Conservation (phyloP, 2,113 vertebrate genomes). For the Elanoides forficatus region DNA sequence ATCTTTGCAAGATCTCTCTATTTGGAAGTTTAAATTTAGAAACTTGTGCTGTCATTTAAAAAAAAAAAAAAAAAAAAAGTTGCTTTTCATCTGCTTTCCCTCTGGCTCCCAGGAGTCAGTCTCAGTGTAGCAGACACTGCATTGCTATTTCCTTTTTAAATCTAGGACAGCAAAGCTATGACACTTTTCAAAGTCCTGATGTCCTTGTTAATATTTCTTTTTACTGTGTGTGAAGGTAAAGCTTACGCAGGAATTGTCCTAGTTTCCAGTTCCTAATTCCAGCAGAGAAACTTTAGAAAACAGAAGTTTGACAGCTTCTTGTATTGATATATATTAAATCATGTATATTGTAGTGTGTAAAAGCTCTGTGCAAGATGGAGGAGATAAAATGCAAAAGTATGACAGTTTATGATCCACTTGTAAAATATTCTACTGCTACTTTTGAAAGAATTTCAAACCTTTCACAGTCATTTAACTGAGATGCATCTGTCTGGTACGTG, state of each 20-base stretch:
- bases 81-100: constrained; percentile 52
- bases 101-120: constrained; percentile 32
- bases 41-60: constrained; percentile 5
- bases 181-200: constrained; percentile 48
- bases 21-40: constrained; percentile 58
- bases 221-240: constrained; percentile 24
- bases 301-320: constrained; percentile 3
- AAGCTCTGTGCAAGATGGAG: background rate
- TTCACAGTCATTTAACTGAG: background rate
- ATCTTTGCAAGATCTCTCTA: background rate
- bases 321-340: background rate
- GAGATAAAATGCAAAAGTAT: background rate
- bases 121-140: constrained; percentile 14
- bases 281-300: background rate
- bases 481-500: background rate
- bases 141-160: constrained; percentile 49
- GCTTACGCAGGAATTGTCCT: constrained; percentile 25
- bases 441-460: background rate
- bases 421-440: background rate
- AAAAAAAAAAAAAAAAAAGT: background rate
- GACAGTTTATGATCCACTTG: background rate
- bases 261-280: constrained; percentile 25
- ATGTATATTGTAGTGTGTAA: background rate
- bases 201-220: constrained; percentile 62
- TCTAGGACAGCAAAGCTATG: constrained; percentile 29